Evolutionary conservation across 2,888 invertebrate species (phyloP).

Genomic region (Oscheius sp.): DNA sequence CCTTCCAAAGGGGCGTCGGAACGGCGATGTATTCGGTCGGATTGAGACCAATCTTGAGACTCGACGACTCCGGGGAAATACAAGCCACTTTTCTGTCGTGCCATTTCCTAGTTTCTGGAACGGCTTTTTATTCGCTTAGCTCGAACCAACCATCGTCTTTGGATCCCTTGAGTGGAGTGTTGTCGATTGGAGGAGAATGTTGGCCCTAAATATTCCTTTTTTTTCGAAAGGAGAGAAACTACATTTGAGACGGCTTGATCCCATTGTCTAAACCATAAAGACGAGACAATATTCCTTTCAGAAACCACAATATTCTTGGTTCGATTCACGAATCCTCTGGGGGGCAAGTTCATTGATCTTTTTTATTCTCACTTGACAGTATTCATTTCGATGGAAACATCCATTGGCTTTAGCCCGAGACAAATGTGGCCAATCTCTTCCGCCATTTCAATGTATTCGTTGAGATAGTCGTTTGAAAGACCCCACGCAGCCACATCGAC

Average conservation of each 20-base stretch:
- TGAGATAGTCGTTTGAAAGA: slow-evolving; percentile 44
- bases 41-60: slow-evolving; percentile 41
- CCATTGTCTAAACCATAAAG: slow-evolving; percentile 54
- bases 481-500: slow-evolving; percentile 61
- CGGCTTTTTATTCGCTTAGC: too few relatives aligned
- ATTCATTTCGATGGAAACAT: background rate
- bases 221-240: too few relatives aligned
- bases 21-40: slow-evolving; percentile 40
- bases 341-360: background rate
- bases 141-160: slow-evolving; percentile 32
- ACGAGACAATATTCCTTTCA: slow-evolving; percentile 57
- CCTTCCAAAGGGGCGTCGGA: slow-evolving; percentile 48
- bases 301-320: slow-evolving; percentile 2
- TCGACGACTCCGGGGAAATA: slow-evolving; percentile 51
- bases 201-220: slow-evolving; percentile 33
- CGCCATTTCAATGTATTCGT: slow-evolving; percentile 45
- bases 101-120: too few relatives aligned
- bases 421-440: slow-evolving; percentile 58
- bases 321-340: slow-evolving; percentile 31
- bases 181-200: slow-evolving; percentile 36
- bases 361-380: slow-evolving; percentile 5
- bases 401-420: slow-evolving; percentile 56
- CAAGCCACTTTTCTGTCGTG: slow-evolving; percentile 46
- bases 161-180: slow-evolving; percentile 31
- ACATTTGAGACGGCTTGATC: slow-evolving; percentile 12